Evolutionary conservation across 2,113 vertebrate genomes (phyloP).

Genomic region (Pygoscelis adeliae): DNA sequence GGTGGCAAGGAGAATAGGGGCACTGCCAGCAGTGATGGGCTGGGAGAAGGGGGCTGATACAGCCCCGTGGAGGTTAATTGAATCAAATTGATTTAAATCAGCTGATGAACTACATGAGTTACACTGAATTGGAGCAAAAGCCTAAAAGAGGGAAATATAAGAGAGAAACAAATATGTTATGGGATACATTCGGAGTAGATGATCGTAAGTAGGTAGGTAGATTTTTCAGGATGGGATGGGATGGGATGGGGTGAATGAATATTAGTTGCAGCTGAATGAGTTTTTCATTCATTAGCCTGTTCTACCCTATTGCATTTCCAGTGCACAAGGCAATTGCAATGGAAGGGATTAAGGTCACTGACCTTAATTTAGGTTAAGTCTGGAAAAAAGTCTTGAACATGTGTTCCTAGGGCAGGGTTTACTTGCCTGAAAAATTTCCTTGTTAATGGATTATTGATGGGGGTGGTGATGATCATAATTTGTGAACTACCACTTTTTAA

Average conservation of each 20-base stretch:
- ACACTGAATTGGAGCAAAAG: not conserved
- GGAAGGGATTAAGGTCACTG: constrained; percentile 34
- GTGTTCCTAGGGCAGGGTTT: constrained; percentile 22
- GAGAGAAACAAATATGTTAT: not conserved
- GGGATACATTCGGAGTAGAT: not conserved
- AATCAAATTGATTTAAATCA: not conserved
- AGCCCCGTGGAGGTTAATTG: not conserved
- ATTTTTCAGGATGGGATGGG: not conserved
- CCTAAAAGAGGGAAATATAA: not conserved
- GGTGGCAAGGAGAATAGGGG: not conserved
- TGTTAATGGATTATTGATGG: not conserved
- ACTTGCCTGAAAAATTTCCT: constrained; percentile 5
- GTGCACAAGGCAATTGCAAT: constrained; percentile 25
- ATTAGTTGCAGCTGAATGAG: not conserved
- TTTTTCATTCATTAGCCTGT: constrained; percentile 33
- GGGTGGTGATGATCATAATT: not conserved
- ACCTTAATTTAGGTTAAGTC: constrained; percentile 39
- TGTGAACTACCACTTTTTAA: not conserved
- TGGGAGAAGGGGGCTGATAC: not conserved
- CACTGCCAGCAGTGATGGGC: not conserved
- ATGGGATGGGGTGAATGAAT: not conserved
- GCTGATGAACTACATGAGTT: not conserved
- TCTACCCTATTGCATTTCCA: not conserved
- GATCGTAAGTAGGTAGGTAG: not conserved
- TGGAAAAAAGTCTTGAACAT: constrained; percentile 13